Evolutionary conservation across 2,113 vertebrate species (phyloP).

Genomic region (Sterna hirundo): DNA sequence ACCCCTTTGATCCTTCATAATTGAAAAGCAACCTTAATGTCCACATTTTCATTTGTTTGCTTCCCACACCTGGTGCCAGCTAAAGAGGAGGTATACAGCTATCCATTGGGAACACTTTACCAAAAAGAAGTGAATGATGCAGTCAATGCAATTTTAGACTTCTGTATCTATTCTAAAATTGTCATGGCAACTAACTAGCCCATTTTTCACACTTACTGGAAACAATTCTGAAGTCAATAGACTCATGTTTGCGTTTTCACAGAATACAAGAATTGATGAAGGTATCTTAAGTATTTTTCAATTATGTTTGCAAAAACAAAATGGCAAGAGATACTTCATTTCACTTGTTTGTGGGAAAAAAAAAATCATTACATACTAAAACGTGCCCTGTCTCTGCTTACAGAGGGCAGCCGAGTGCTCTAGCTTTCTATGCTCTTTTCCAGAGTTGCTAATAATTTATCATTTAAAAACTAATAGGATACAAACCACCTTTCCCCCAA

Average conservation of each 20-base stretch:
- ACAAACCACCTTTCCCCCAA: background rate
- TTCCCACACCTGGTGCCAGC: slow-evolving; percentile 74
- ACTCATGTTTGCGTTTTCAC: background rate
- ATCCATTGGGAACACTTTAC: background rate
- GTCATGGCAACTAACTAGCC: slow-evolving; percentile 19
- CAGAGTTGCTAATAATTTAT: background rate
- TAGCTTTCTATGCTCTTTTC: background rate
- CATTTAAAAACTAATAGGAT: background rate
- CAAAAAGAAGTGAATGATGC: slow-evolving; percentile 22
- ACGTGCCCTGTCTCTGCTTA: background rate
- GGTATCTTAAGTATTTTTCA: background rate
- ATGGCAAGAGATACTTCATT: background rate
- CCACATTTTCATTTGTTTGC: slow-evolving; percentile 62
- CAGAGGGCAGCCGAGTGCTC: background rate
- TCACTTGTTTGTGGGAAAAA: background rate
- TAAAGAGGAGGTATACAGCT: slow-evolving; percentile 74
- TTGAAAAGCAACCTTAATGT: slow-evolving; percentile 66
- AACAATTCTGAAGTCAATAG: background rate
- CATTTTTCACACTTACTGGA: background rate
- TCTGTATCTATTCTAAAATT: slow-evolving; percentile 19
- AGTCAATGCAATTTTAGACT: background rate
- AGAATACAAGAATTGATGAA: background rate
- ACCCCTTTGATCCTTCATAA: slow-evolving; percentile 2
- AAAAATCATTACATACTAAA: background rate
- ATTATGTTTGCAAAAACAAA: background rate